Conservation (phyloP, 2,797 vertebrate species). For the Anguilla obscura region DNA sequence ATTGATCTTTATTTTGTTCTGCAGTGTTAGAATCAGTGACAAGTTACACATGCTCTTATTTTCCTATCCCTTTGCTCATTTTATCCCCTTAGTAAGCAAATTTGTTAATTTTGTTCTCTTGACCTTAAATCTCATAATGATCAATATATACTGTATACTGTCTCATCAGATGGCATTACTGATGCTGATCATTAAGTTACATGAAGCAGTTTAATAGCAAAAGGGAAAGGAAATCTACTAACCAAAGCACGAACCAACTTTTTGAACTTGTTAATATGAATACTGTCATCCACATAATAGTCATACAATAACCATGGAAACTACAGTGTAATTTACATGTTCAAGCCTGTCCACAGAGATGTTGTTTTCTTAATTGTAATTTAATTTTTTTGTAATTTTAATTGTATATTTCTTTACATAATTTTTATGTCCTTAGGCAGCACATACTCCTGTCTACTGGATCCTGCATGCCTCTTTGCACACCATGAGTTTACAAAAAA, state of each 20-base stretch:
- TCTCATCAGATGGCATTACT: neutral
- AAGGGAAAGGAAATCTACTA: neutral
- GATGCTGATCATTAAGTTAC: neutral
- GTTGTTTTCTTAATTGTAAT: neutral
- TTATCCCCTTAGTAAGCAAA: neutral
- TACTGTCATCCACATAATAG: neutral
- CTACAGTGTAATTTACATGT: neutral
- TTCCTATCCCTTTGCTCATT: neutral
- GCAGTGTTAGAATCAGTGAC: neutral
- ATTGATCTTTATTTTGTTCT: neutral
- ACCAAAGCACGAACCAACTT: neutral
- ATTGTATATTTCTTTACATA: neutral
- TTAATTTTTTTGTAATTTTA: neutral
- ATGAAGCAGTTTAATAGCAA: neutral
- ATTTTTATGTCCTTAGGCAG: conserved; percentile 6
- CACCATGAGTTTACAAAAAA: conserved; percentile 13
- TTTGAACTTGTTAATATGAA: neutral
- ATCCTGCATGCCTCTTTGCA: conserved; percentile 25
- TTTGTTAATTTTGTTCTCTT: neutral
- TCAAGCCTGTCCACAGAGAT: neutral
- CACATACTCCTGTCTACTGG: conserved; percentile 15
- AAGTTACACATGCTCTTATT: neutral
- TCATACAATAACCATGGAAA: neutral
- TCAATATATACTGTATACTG: neutral
- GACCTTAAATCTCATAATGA: neutral